phyloP scores from a whole-genome alignment of 2,113 vertebrate species.

The Callithrix jacchus region DNA sequence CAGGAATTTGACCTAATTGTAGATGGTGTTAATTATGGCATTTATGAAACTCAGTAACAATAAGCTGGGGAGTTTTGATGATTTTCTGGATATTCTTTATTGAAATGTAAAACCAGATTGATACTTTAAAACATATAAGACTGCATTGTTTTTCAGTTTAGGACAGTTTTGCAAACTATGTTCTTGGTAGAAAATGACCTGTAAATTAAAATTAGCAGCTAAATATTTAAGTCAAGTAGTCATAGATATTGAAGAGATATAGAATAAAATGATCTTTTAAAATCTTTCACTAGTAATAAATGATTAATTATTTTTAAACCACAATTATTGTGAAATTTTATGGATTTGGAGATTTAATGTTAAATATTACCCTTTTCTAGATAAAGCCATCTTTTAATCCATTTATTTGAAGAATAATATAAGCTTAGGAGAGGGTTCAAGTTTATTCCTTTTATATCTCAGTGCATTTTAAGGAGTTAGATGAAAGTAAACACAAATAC shows the following conservation, averaged over 20 bases:
- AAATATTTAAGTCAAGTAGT: not conserved
- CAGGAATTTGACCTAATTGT: conserved; percentile 18
- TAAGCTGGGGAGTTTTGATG: not conserved
- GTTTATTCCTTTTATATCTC: not conserved
- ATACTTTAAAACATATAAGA: not conserved
- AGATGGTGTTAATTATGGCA: conserved; percentile 14
- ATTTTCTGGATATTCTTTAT: not conserved
- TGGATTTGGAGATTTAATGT: not conserved
- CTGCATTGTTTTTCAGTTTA: not conserved
- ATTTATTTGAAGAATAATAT: not conserved
- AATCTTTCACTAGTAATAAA: not conserved
- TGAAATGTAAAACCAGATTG: not conserved
- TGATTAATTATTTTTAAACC: not conserved
- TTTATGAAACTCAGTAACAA: not conserved
- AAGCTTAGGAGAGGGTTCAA: not conserved
- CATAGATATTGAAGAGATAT: not conserved
- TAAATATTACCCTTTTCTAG: not conserved
- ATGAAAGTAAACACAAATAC: not conserved
- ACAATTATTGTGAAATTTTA: not conserved
- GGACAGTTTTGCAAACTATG: not conserved
- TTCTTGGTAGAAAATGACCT: not conserved
- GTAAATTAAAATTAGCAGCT: not conserved
- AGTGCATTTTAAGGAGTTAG: not conserved
- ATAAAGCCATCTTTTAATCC: not conserved
- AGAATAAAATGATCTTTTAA: not conserved